These are phyloP conservation scores for Aleiodes sp. DNA, from an alignment of 1,140 invertebrate genomes.

Conservation along the genomic window DNA sequence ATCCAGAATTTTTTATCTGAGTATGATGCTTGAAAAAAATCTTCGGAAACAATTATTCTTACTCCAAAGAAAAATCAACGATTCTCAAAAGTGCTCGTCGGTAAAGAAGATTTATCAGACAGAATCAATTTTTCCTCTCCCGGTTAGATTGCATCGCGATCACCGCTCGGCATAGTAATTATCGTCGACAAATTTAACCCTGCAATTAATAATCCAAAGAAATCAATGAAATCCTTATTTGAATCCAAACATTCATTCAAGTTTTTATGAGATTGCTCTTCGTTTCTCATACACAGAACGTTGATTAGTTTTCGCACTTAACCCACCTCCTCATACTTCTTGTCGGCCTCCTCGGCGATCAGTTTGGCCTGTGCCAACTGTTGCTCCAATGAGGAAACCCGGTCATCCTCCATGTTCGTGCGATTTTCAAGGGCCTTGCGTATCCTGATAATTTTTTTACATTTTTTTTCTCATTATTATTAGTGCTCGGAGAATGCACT, in stretches of 20 bases:
- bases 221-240: background rate
- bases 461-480: background rate
- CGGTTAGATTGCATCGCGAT: too few species aligned
- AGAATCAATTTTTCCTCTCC: too few species aligned
- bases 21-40: too few species aligned
- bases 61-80: too few species aligned
- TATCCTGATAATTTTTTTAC: conserved; percentile 79
- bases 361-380: conserved; percentile 96
- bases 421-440: conserved; percentile 98
- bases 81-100: too few species aligned
- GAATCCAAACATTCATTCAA: background rate
- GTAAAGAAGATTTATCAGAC: too few species aligned
- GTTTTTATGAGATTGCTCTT: background rate
- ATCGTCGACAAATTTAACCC: too few species aligned
- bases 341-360: conserved; percentile 98
- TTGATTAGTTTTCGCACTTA: conserved; percentile 45
- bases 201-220: too few species aligned
- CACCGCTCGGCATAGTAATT: too few species aligned
- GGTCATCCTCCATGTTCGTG: conserved; percentile 98
- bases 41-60: too few species aligned
- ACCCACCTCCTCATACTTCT: conserved; percentile 98
- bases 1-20: too few species aligned
- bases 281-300: conserved; percentile 7
- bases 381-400: conserved; percentile 92
- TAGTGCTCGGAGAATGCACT: conserved; percentile 24